These are phyloP conservation scores for Drosophila pallidifrons DNA, from an alignment of 1,140 invertebrate genomes.

Conservation along the genomic window DNA sequence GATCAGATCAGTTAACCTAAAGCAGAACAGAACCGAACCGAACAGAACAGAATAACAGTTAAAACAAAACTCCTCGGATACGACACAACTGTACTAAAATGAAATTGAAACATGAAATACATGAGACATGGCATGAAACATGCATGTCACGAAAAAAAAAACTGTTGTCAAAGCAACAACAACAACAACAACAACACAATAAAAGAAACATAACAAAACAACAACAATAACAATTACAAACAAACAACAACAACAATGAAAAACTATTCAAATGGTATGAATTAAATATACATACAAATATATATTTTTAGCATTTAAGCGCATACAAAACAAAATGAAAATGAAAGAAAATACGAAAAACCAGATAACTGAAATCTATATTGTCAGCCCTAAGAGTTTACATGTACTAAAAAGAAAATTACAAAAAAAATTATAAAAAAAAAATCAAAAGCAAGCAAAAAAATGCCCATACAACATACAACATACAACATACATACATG, in stretches of 20 bases:
- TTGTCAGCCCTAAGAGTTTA: constrained; percentile 45
- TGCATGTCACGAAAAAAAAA: constrained; percentile 17
- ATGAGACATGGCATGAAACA: constrained; percentile 41
- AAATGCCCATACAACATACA: constrained; percentile 29
- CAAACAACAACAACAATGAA: constrained; percentile 11
- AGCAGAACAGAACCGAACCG: constrained; percentile 14
- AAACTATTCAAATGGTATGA: constrained; percentile 46
- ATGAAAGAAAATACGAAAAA: neutral
- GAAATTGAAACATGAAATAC: constrained; percentile 22
- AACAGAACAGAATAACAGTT: constrained; percentile 28
- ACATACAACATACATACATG: constrained; percentile 20
- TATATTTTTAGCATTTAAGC: constrained; percentile 48
- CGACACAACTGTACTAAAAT: constrained; percentile 51
- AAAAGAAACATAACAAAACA: constrained; percentile 18
- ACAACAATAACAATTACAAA: constrained; percentile 32
- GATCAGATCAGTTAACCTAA: constrained; percentile 25
- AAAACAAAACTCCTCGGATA: constrained; percentile 33
- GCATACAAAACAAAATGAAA: constrained; percentile 23
- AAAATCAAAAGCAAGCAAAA: constrained; percentile 18
- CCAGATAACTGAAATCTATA: constrained; percentile 24
- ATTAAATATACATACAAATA: constrained; percentile 43
- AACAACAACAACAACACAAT: neutral
- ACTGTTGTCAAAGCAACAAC: constrained; percentile 40
- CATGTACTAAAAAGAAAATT: constrained; percentile 31
- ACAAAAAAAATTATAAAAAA: constrained; percentile 10